These are phyloP conservation scores for Cryptus armator DNA, from an alignment of 2,888 invertebrate species.

Conservation along the genomic window DNA sequence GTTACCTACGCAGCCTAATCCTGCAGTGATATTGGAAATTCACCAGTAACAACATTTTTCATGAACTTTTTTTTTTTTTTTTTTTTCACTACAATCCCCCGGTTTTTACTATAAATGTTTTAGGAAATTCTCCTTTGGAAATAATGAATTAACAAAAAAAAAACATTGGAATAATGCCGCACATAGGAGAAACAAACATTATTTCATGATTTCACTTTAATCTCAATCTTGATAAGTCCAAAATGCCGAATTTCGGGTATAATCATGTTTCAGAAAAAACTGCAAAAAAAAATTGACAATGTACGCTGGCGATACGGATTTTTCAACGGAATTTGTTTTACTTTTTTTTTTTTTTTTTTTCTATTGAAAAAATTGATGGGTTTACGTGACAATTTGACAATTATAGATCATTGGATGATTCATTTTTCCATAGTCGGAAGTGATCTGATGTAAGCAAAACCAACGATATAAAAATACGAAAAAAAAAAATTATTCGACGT, in stretches of 20 bases:
- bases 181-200: neutral
- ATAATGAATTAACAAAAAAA: neutral
- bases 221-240: neutral
- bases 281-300: neutral
- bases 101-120: neutral
- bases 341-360: neutral
- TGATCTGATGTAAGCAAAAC: too few relatives aligned
- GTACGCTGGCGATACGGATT: neutral
- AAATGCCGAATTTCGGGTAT: neutral
- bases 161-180: neutral
- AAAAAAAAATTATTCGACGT: neutral
- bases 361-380: too few relatives aligned
- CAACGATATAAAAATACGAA: neutral
- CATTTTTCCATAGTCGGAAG: neutral
- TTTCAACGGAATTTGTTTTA: neutral
- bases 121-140: neutral
- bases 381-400: too few relatives aligned
- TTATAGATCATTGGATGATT: neutral
- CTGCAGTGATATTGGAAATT: slow-evolving; percentile 17
- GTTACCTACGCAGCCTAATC: neutral
- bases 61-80: neutral
- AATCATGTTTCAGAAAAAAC: neutral
- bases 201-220: neutral
- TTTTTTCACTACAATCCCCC: neutral
- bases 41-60: neutral